Percentiles rank a stretch among this genome's conserved stretches.
Conservation (phyloP, 2,113 vertebrate genomes). For the Prionailurus bengalensis region DNA sequence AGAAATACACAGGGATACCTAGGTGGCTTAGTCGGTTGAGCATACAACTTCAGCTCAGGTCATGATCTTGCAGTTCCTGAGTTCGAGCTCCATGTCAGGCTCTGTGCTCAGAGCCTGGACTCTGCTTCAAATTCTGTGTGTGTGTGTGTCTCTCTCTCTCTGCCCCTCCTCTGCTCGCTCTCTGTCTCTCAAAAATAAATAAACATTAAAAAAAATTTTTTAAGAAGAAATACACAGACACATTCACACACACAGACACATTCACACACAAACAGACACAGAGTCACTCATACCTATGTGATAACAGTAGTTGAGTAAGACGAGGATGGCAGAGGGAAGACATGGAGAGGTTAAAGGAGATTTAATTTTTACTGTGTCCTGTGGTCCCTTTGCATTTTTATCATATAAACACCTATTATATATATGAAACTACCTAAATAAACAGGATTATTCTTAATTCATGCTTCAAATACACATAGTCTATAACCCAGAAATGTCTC, state of each 20-base stretch:
- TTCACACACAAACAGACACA: not conserved
- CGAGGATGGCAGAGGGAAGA: not conserved
- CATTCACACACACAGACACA: not conserved
- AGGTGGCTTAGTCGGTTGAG: too few species aligned
- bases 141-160: too few species aligned
- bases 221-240: not conserved
- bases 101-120: too few species aligned
- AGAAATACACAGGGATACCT: not conserved
- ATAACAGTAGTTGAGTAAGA: not conserved
- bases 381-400: not conserved
- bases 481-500: not conserved
- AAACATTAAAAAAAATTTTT: too few species aligned
- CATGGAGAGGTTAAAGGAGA: not conserved
- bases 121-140: too few species aligned
- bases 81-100: too few species aligned
- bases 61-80: too few species aligned
- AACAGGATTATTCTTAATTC: not conserved
- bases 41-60: too few species aligned
- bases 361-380: not conserved
- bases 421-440: slow-evolving; percentile 19
- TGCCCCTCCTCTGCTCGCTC: too few species aligned
- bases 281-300: not conserved
- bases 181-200: too few species aligned
- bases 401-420: slow-evolving; percentile 8
- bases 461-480: not conserved